Base-by-base conservation (phyloP, 30 jellyfish, hydroid and myxozoan genomes). In the Turritopsis rubra region DNA sequence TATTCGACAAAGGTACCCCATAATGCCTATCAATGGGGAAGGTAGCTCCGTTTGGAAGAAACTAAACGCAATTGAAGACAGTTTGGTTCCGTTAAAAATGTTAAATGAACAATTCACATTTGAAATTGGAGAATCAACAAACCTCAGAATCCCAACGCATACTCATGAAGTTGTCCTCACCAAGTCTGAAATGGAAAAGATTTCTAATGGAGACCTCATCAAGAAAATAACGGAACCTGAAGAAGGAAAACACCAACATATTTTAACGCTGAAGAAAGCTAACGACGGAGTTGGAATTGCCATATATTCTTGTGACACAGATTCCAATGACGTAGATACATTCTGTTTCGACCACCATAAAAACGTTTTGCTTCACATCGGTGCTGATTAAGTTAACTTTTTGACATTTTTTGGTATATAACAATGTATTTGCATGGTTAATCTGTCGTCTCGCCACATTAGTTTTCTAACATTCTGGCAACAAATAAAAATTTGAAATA, bases 1-100 rank as follows among this genome's bases (percentile, higher is more conserved):
- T 16, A 29, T 74, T 41, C 53, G 82, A 8, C 82, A 74, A 74
- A 26, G 82, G 9, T 74, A 24, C 21, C 82, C 82, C 17, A 74
- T 74, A 23, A 41, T 41, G 65, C 82, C 82, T 21, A 21, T 74
- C 82, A 24, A 74, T 29, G 65, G 65, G 9, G 82, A 74, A 26
- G 82, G 82, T n/a, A 29, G 65, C 65, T 26, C 82, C 17, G 82
- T 29, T 26, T 26, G 82, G 65, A 74, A 74, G 70, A 74, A 74
- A 23, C n/a, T 74, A 29, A 29, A 74, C n/a, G 82, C 82, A 24
- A 23, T 74, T 22, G 71, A 74, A 21, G 82, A 74, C 65, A 29
- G 65, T 74, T 21, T 74, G 27, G 17, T n/a, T 68, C 8, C 19
- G 9, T 68, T 27, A 19, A 68, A 27, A 8, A 22, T 23, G 8